Conservation (phyloP, 2,113 vertebrate genomes). For the Apteryx mantelli region DNA sequence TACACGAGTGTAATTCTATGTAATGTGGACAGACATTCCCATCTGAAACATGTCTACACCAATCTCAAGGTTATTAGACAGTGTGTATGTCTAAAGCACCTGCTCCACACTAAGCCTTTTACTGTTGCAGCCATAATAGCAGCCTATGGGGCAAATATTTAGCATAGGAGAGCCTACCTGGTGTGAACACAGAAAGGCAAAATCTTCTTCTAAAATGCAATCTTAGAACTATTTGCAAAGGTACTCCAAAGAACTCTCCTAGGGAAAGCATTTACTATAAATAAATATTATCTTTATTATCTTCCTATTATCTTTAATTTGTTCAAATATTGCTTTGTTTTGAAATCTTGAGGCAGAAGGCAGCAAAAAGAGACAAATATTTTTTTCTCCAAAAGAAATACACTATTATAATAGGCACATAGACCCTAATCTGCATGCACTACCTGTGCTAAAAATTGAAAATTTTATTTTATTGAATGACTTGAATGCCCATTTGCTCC, state of each 20-base stretch:
- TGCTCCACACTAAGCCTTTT: neutral
- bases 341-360: neutral
- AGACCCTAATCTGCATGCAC: neutral
- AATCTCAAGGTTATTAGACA: accelerated
- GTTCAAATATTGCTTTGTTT: neutral
- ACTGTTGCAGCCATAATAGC: neutral
- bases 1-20: neutral
- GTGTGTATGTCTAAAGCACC: neutral
- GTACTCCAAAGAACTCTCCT: neutral
- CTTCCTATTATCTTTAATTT: neutral
- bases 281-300: neutral
- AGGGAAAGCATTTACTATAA: neutral
- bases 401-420: neutral
- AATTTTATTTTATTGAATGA: neutral
- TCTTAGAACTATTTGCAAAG: neutral
- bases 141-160: neutral
- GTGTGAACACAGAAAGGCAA: neutral
- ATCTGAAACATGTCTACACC: accelerated
- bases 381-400: neutral
- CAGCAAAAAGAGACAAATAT: neutral
- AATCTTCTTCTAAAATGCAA: neutral
- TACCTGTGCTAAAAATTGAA: neutral
- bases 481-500: neutral
- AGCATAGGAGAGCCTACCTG: neutral
- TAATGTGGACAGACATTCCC: neutral